Conservation (phyloP, 2,888 invertebrate species). For the Nudaria mundana region DNA sequence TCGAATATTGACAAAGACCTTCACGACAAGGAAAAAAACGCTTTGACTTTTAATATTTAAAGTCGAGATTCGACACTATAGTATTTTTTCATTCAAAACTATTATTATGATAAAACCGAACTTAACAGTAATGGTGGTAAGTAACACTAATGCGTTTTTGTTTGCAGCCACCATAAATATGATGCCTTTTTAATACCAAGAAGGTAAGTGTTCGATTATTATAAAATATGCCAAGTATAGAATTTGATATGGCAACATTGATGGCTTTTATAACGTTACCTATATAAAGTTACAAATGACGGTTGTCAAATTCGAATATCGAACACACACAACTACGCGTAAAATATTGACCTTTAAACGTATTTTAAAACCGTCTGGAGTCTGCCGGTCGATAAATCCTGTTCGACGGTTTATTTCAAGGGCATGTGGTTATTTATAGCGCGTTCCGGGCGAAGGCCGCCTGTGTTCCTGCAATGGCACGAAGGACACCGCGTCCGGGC, state of each 20-base stretch:
- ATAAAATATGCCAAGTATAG: constrained; percentile 6
- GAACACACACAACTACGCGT: constrained; percentile 25
- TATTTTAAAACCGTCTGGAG: constrained; percentile 30
- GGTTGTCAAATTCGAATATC: constrained; percentile 14
- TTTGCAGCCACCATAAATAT: constrained; percentile 63
- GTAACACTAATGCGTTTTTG: constrained; percentile 67
- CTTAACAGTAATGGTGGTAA: constrained; percentile 50
- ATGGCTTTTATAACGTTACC: constrained; percentile 18
- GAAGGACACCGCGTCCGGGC: constrained; percentile 44
- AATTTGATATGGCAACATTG: constrained; percentile 24
- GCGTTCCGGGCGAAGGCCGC: constrained; percentile 60
- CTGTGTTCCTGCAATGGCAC: constrained; percentile 39
- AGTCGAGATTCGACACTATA: constrained; percentile 12
- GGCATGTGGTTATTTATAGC: constrained; percentile 72
- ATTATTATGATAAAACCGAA: constrained; percentile 60
- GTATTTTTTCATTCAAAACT: constrained; percentile 23
- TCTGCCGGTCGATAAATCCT: constrained; percentile 63
- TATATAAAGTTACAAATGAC: constrained; percentile 18
- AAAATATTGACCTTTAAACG: constrained; percentile 26
- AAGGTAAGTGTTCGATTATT: constrained; percentile 12
- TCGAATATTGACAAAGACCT: constrained; percentile 33
- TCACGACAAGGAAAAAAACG: constrained; percentile 11
- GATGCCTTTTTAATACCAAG: constrained; percentile 28
- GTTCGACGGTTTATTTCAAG: constrained; percentile 70
- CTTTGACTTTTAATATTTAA: constrained; percentile 17